phyloP scores from a whole-genome alignment of 2,797 vertebrate genomes.

The Sternarchorhynchus goeldii region DNA sequence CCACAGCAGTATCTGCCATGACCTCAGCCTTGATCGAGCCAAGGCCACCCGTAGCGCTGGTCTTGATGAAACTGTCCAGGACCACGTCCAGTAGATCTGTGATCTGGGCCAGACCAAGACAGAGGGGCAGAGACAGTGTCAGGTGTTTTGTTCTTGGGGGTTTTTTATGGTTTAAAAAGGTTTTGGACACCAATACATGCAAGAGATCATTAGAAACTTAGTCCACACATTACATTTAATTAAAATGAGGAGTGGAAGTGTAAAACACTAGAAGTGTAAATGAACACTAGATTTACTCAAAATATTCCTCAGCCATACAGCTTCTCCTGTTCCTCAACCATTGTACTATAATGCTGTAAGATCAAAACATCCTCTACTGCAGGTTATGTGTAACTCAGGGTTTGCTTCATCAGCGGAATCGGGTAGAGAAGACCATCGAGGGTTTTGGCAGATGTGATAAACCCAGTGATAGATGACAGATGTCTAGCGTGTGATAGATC shows the following conservation, averaged over 20 bases:
- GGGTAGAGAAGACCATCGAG: no score
- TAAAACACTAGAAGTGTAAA: no score
- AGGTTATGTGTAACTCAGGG: no score
- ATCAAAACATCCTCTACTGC: no score
- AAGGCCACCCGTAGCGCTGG: constrained; percentile 93
- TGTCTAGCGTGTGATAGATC: not conserved
- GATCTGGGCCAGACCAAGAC: constrained; percentile 74
- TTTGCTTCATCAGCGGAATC: no score
- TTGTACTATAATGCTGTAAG: no score
- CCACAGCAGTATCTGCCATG: constrained; percentile 97
- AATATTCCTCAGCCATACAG: not conserved
- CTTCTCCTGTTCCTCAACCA: not conserved
- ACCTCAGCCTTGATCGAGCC: constrained; percentile 98
- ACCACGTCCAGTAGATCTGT: constrained; percentile 96
- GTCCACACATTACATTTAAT: no score
- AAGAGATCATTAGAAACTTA: no score
- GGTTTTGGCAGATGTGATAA: not conserved
- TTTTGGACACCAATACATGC: no score
- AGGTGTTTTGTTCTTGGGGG: not conserved
- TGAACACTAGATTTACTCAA: no score
- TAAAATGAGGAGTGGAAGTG: no score
- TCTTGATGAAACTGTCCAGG: constrained; percentile 98
- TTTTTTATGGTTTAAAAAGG: no score
- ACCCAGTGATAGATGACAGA: not conserved
- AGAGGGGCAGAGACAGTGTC: not conserved